Evolutionary conservation across 2,888 invertebrate species (phyloP), one percentile per base, ranked within the genome.

Genomic region (Drosophila eohydei): DNA sequence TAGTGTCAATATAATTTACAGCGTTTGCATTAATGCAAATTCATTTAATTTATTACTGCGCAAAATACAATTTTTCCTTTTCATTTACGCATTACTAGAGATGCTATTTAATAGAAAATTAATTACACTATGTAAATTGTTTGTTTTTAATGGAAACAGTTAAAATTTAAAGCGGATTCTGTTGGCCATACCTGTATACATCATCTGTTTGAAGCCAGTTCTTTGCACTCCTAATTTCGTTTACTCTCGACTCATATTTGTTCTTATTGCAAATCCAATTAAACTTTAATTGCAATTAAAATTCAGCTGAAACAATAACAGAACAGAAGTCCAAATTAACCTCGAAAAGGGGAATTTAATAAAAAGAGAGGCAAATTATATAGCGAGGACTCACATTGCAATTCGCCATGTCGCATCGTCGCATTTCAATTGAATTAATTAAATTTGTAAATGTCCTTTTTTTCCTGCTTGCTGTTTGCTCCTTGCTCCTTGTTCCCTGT

Each of bases 371-470:
- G 48, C 57, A 83, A 83, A 81, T 81, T 83, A 70, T 68, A 74
- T 65, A 21, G 54, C 60, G 28, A 36, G 51, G 46, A 68, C 40
- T 65, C 57, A 40, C 44, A 58, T 57, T 62, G 43, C 60, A 56
- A 60, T 64, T 52, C 21, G 61, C 55, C 41, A 57, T 61, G 66
- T 71, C 54, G 64, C 63, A 64, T 41, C 60, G 68, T 68, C 55
- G 83, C 69, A 66, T 66, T 70, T 78, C 82, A 81, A 87, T 78
- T 84, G 84, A 75, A 87, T 83, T 87, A 87, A 87, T 83, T 87
- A 83, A 78, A 74, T 77, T 74, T 86, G 78, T 74, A 81, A 71
- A 87, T 78, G 69, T 69, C 40, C 16, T 65, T 71, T 71, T 76
- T 76, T 74, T 9, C 12, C 32, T 7, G 34, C 16, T 16, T 50